phyloP scores from a whole-genome alignment of 2,113 vertebrate species.

The Nannospalax galili region DNA sequence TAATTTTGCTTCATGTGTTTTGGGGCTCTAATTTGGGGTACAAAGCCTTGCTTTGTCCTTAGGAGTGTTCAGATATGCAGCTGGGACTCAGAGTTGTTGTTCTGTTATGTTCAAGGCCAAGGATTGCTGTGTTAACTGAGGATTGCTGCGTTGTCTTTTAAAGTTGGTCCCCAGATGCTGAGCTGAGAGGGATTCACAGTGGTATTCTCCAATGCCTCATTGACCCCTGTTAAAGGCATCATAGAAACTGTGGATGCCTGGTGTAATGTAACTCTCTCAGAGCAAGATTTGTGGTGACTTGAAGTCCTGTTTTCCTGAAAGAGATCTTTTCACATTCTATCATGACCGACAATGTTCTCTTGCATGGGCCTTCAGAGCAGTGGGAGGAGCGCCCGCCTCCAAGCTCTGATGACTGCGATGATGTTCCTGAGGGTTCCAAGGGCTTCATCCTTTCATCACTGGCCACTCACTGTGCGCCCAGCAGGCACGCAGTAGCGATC shows the following conservation, averaged over 20 bases:
- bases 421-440: background rate
- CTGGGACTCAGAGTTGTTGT: background rate
- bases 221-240: background rate
- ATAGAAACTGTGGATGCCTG: background rate
- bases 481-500: background rate
- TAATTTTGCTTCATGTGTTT: background rate
- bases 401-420: background rate
- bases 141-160: background rate
- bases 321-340: background rate
- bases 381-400: background rate
- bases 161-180: background rate
- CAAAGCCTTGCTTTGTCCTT: background rate
- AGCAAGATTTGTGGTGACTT: background rate
- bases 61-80: background rate
- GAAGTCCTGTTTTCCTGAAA: background rate
- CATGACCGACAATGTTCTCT: background rate
- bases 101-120: background rate
- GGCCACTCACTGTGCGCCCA: background rate
- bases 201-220: background rate
- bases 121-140: background rate
- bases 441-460: rapidly evolving
- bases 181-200: background rate
- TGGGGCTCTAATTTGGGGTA: background rate
- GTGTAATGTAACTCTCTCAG: background rate
- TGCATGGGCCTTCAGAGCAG: background rate